Conservation (phyloP, 2,797 vertebrate species). For the Emys orbicularis region DNA sequence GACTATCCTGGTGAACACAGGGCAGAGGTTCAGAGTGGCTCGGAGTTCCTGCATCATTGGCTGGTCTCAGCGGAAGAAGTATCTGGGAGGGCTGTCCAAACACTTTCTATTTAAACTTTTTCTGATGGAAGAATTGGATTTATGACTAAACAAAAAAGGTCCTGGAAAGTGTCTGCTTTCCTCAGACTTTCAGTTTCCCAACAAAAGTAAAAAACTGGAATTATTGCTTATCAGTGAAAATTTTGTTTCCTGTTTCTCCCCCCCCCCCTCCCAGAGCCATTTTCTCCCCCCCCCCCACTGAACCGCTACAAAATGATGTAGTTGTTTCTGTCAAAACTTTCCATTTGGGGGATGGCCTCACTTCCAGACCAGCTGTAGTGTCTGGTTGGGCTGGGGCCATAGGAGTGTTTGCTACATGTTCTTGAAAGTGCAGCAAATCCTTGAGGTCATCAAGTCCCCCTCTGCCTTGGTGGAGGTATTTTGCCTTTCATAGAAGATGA, state of each 20-base stretch:
- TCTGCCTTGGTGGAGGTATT: background rate
- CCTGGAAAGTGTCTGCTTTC: background rate
- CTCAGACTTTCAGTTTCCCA: background rate
- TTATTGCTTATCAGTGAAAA: background rate
- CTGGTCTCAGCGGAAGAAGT: background rate
- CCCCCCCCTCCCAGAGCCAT: too few species aligned
- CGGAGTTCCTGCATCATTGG: background rate
- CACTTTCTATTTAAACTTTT: background rate
- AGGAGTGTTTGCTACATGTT: background rate
- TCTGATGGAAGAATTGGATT: background rate
- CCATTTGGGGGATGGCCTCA: background rate
- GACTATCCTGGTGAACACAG: background rate
- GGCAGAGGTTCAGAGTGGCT: background rate
- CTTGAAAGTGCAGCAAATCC: background rate
- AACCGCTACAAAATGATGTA: background rate
- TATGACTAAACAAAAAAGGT: background rate
- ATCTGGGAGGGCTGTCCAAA: background rate
- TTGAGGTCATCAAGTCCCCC: background rate
- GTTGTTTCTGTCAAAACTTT: background rate
- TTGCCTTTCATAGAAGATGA: background rate
- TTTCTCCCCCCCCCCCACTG: accelerated
- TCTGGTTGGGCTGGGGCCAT: background rate
- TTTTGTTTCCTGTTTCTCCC: accelerated
- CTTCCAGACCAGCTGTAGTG: background rate
- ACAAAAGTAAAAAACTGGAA: too few species aligned